phyloP scores from a whole-genome alignment of 30 jellyfish, hydroid and myxozoan genomes.

The Hydractinia echinata region DNA sequence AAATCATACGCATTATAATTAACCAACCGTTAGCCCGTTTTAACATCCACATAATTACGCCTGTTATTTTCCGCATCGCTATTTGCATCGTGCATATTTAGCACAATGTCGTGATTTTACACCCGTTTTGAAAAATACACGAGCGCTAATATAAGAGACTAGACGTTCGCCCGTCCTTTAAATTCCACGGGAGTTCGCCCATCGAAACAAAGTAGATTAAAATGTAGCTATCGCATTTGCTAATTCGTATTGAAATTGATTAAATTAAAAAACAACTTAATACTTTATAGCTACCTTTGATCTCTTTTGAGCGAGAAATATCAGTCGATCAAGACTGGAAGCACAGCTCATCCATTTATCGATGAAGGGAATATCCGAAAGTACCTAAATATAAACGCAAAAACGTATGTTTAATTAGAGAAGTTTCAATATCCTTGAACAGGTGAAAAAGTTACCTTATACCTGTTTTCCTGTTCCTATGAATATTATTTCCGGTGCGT shows the following conservation, averaged over 20 bases:
- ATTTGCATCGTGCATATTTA: too few species aligned
- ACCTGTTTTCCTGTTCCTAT: conserved; percentile 96
- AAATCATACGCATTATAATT: not conserved
- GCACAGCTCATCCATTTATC: conserved; percentile 89
- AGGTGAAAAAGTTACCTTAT: conserved; percentile 1
- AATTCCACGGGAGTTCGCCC: too few species aligned
- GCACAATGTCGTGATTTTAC: too few species aligned
- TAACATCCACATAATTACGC: too few species aligned
- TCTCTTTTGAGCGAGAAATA: conserved; percentile 78
- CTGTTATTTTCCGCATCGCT: too few species aligned
- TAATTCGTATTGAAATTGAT: too few species aligned
- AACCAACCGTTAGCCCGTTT: too few species aligned
- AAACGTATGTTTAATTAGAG: not conserved
- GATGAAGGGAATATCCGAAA: conserved; percentile 92
- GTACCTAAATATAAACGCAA: conserved; percentile 44
- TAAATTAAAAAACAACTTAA: not conserved
- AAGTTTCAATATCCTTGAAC: not conserved
- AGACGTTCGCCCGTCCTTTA: too few species aligned
- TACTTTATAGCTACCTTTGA: conserved; percentile 47
- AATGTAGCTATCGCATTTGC: too few species aligned
- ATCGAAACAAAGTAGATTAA: too few species aligned
- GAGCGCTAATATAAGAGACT: too few species aligned
- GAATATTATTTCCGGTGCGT: conserved; percentile 40
- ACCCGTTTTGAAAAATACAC: too few species aligned
- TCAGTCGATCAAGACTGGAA: conserved; percentile 61